These are phyloP conservation scores for Climacteris rufus DNA, from an alignment of 2,113 vertebrate genomes.

Conservation along the genomic window DNA sequence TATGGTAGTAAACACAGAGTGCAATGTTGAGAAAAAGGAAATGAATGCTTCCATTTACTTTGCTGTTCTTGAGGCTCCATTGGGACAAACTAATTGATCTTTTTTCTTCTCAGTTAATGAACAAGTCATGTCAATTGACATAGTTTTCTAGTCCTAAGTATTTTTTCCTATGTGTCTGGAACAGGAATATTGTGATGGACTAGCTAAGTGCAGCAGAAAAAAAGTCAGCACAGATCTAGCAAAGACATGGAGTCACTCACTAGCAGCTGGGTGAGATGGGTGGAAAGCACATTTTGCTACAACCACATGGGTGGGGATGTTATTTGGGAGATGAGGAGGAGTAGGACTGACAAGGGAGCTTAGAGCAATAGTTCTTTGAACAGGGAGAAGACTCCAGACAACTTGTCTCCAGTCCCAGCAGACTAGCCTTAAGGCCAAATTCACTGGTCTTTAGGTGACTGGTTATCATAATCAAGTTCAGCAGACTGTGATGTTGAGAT, in stretches of 20 bases:
- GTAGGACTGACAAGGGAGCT: not conserved
- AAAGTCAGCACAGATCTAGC: not conserved
- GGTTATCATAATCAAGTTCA: constrained; percentile 23
- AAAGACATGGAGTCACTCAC: not conserved
- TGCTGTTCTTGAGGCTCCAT: not conserved
- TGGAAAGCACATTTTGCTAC: not conserved
- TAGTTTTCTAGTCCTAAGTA: not conserved
- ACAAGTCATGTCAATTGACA: not conserved
- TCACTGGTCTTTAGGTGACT: constrained; percentile 28
- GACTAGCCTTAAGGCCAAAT: constrained; percentile 57
- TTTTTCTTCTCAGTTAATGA: not conserved
- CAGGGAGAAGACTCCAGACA: constrained; percentile 49
- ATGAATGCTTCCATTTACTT: not conserved
- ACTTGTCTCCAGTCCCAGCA: constrained; percentile 52
- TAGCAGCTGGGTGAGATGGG: not conserved
- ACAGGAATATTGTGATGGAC: not conserved
- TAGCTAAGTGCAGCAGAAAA: not conserved
- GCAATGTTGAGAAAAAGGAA: not conserved
- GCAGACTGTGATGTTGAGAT: not conserved
- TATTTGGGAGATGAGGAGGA: not conserved
- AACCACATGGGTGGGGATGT: not conserved
- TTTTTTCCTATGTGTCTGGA: not conserved
- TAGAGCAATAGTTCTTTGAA: constrained; percentile 14
- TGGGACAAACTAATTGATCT: not conserved
- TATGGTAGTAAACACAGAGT: not conserved